phyloP scores from a whole-genome alignment of 1,140 invertebrate species.

The Arion vulgaris region DNA sequence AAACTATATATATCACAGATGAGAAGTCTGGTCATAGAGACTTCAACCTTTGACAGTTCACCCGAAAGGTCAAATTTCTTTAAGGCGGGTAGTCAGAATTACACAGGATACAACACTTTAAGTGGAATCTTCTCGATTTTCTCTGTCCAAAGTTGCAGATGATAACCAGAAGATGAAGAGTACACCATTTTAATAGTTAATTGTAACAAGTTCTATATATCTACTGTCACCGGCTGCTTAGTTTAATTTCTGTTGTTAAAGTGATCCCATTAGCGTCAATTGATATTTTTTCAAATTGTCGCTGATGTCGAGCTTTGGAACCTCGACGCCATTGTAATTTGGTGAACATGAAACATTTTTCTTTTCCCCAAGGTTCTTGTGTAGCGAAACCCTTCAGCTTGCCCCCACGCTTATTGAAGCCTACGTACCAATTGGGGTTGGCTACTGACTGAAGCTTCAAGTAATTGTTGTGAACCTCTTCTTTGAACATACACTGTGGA shows the following conservation, averaged over 20 bases:
- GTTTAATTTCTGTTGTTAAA: neutral
- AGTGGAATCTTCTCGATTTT: no score
- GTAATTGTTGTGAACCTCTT: constrained; percentile 11
- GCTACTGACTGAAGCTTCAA: constrained; percentile 37
- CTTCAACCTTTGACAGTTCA: neutral
- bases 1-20: neutral
- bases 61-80: neutral
- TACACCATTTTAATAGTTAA: neutral
- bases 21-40: neutral
- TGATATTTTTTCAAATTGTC: neutral
- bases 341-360: constrained; percentile 32
- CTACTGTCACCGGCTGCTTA: neutral
- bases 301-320: neutral
- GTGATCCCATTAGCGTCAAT: neutral
- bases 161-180: neutral
- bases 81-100: neutral
- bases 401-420: constrained; percentile 37
- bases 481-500: constrained; percentile 36
- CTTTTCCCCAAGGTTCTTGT: neutral
- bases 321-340: neutral
- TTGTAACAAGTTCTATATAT: neutral
- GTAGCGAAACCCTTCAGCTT: constrained; percentile 29
- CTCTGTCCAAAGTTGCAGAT: no score
- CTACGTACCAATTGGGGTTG: constrained; percentile 41
- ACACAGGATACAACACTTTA: neutral